Base-by-base conservation (phyloP, 2,113 vertebrate genomes). In the Penelope pileata region DNA sequence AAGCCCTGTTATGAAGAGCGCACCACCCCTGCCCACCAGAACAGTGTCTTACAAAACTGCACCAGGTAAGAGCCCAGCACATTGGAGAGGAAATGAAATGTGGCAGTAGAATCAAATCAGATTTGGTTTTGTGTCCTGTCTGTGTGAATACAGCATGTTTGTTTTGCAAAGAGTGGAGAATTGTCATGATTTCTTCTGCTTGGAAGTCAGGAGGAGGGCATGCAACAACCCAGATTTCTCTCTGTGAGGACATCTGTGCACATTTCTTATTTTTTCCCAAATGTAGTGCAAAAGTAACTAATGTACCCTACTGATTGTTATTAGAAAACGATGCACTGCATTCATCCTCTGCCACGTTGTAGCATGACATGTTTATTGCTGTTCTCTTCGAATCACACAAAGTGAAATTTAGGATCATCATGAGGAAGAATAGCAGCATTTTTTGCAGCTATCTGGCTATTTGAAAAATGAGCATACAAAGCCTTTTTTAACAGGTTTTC, bases 31-130 rank as follows among this genome's bases (percentile, higher is more conserved):
- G 96, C 98, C 99, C 38, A 95, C 98, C 21, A 98, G 98, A 97
- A 97, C 98, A 0, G 95, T 97, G 3, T 97, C 98, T 91, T 98
- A 98, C 60, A 99, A 98, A 97, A 99, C 99, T 17, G 98, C 98
- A 47, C 99, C 99, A 96, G 99, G 99, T 99, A 94, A 97, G 98
- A 75, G 27, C 30, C 12, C 40, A 4, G 4, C 40, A 50, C 5
- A 1, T 48, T 32, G 27, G 15, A 59, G 27, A 1, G 1, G 8
- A 89, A 64, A 26, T 45, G 21, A 60, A 53, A 48, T 30, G 19
- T 50, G 8, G 12, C 18, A 36, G 38, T 53, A 75, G 3, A 8
- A 27, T 72, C 45, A 24, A 3, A 8, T 76, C 23, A 54, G 24
- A 14, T 66, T 73, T 2, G 0, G 5, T 10, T 73, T 72, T 60